Evolutionary conservation across 2,113 vertebrate genomes (phyloP).

Genomic region (Myrmophylax atrothorax): DNA sequence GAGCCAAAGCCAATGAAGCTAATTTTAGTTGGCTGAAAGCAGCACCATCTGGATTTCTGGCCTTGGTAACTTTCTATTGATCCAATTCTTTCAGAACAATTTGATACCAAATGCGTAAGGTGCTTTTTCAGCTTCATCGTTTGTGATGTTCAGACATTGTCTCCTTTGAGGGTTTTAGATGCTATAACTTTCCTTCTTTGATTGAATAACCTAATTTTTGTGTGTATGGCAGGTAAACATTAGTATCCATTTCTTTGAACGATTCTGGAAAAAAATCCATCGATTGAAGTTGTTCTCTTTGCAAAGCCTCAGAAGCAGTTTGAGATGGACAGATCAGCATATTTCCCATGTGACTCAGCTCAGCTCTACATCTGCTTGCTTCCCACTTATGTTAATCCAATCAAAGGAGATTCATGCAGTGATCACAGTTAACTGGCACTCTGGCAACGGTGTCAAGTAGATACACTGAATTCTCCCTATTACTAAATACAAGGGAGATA

Average conservation of each 20-base stretch:
- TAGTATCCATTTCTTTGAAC: not conserved
- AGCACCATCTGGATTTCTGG: slow-evolving; percentile 67
- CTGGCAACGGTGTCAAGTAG: not conserved
- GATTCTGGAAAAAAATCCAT: not conserved
- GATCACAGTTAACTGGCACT: not conserved
- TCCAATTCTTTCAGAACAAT: slow-evolving; percentile 27
- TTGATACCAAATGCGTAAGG: not conserved
- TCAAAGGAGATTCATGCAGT: not conserved
- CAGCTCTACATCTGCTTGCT: not conserved
- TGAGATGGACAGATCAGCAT: not conserved
- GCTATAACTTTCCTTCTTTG: not conserved
- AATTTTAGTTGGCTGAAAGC: slow-evolving; percentile 66
- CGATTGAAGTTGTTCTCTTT: not conserved
- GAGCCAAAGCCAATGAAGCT: slow-evolving; percentile 51
- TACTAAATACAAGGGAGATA: not conserved
- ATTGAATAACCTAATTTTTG: not conserved
- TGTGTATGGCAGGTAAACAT: not conserved
- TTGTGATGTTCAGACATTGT: not conserved
- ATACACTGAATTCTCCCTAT: not conserved
- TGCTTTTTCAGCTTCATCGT: not conserved
- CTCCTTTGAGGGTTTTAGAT: not conserved
- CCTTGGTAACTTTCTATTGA: slow-evolving; percentile 61
- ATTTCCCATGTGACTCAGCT: not conserved
- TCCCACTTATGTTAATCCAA: not conserved
- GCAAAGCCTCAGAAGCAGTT: not conserved